These are phyloP conservation scores for Heptascelio sp. DNA, from an alignment of 2,888 invertebrate species.

Conservation along the genomic window DNA sequence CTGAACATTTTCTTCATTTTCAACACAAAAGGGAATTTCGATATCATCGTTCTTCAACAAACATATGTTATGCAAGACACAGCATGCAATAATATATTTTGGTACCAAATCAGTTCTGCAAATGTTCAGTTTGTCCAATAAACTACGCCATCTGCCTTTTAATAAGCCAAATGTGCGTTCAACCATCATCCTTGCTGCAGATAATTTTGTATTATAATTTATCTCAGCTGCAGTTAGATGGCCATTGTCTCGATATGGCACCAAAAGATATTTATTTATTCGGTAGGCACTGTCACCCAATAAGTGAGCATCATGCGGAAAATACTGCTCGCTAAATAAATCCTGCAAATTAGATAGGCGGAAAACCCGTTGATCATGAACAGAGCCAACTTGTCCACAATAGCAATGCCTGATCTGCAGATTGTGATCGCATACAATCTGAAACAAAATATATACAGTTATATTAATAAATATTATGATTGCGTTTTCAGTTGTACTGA, in stretches of 20 bases:
- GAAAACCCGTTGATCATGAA: conserved; percentile 59
- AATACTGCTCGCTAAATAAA: conserved; percentile 28
- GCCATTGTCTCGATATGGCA: conserved; percentile 58
- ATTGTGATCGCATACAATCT: conserved; percentile 50
- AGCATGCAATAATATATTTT: too few relatives aligned
- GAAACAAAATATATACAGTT: too few relatives aligned
- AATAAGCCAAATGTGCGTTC: conserved; percentile 35
- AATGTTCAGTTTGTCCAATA: too few relatives aligned
- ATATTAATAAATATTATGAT: too few relatives aligned
- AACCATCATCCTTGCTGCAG: conserved; percentile 41
- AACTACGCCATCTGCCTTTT: too few relatives aligned
- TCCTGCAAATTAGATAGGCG: conserved; percentile 43
- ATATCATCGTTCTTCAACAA: too few relatives aligned
- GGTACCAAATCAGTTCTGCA: too few relatives aligned
- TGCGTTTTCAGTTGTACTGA: too few relatives aligned
- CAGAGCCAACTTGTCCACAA: conserved; percentile 47
- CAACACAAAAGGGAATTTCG: too few relatives aligned
- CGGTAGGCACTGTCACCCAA: conserved; percentile 57
- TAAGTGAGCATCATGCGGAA: conserved; percentile 44
- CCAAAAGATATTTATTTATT: conserved; percentile 50
- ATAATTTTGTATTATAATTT: conserved; percentile 47
- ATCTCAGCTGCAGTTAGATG: conserved; percentile 37
- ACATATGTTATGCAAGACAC: too few relatives aligned
- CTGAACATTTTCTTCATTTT: too few relatives aligned
- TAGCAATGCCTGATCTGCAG: conserved; percentile 46